Evolutionary conservation across 2,797 vertebrate species (phyloP).

Genomic region (Psittacula echo): DNA sequence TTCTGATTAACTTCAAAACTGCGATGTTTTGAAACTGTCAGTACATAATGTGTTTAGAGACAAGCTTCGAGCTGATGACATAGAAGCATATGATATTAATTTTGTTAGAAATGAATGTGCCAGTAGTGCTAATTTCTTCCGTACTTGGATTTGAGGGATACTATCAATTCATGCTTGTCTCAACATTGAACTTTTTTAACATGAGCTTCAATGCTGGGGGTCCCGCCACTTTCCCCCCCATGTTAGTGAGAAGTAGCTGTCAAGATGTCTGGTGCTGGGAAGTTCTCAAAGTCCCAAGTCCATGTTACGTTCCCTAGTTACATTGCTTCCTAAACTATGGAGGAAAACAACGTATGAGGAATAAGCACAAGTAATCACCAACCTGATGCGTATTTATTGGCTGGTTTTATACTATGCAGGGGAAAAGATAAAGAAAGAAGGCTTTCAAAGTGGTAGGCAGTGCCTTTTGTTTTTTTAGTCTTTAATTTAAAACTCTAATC

Average conservation of each 20-base stretch:
- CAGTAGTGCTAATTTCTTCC: conserved; percentile 16
- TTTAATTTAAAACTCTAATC: conserved; percentile 46
- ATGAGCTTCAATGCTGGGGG: not conserved
- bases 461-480: not conserved
- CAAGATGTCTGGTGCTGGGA: not conserved
- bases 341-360: not conserved
- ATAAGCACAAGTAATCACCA: not conserved
- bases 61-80: conserved; percentile 12
- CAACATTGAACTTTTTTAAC: not conserved
- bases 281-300: not conserved
- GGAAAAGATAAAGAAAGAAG: not conserved
- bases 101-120: not conserved
- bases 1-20: not conserved
- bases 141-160: not conserved
- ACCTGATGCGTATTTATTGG: not conserved
- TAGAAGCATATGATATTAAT: not conserved
- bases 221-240: rapidly evolving
- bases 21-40: not conserved
- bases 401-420: not conserved
- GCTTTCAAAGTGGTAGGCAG: not conserved
- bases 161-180: not conserved
- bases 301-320: not conserved
- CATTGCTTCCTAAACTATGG: not conserved
- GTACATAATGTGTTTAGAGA: conserved; percentile 3
- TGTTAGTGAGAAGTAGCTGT: not conserved